Percentiles rank a stretch among this genome's conserved stretches.
Evolutionary conservation across 2,888 invertebrate genomes (phyloP).

Genomic region (Trichogramma dendrolimi): DNA sequence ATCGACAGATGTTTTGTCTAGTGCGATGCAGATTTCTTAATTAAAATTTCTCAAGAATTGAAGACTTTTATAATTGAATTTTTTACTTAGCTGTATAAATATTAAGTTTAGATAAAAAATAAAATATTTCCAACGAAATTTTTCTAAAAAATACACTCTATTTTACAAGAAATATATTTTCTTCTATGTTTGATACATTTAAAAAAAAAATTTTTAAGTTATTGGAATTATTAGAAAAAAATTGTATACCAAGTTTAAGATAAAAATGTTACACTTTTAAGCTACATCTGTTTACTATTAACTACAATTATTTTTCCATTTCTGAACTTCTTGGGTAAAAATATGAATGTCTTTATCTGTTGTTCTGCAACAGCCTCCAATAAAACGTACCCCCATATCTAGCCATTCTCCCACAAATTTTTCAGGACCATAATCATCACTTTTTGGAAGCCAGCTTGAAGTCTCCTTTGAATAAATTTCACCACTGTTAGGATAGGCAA

Average conservation of each 20-base stretch:
- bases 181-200: background rate
- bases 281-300: background rate
- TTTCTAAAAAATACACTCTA: background rate
- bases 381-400: conserved; percentile 69
- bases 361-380: conserved; percentile 86
- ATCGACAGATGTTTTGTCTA: conserved; percentile 41
- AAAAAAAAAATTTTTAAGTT: background rate
- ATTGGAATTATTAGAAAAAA: background rate
- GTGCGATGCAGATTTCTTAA: conserved; percentile 34
- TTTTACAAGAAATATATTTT: background rate
- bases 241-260: background rate
- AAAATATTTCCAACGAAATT: background rate
- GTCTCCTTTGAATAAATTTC: conserved; percentile 67
- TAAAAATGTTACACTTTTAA: conserved; percentile 3
- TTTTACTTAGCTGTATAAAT: background rate
- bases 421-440: conserved; percentile 53
- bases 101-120: background rate
- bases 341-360: conserved; percentile 68
- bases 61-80: background rate
- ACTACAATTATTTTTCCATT: conserved; percentile 5
- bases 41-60: conserved; percentile 1
- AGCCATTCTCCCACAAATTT: conserved; percentile 72
- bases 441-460: background rate
- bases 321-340: conserved; percentile 1
- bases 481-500: conserved; percentile 90